These are phyloP conservation scores for Berghia stephanieae DNA, from an alignment of 1,140 invertebrate genomes.

Conservation along the genomic window DNA sequence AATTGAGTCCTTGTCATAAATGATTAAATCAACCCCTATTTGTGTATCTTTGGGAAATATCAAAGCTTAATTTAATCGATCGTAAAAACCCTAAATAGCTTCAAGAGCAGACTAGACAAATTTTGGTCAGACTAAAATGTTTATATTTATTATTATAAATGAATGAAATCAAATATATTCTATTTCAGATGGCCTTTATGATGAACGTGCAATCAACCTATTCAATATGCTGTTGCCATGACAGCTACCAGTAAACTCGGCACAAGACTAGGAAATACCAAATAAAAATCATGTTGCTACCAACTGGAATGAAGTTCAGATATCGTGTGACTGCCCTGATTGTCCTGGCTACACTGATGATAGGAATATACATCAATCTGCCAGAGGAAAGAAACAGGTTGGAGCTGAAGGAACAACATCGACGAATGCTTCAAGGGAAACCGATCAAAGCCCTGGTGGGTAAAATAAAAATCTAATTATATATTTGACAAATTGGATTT, in stretches of 20 bases:
- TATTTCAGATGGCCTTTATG: no score
- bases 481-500: not conserved
- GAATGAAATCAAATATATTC: not conserved
- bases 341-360: not conserved
- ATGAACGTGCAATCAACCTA: no score
- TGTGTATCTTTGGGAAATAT: no score
- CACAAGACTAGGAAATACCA: not conserved
- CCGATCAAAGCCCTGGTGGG: not conserved
- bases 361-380: slow-evolving; percentile 14
- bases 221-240: no score
- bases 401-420: slow-evolving; percentile 13
- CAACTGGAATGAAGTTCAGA: slow-evolving; percentile 24
- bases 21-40: no score
- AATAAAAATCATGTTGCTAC: no score
- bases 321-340: slow-evolving; percentile 15
- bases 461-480: not conserved
- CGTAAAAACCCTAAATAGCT: no score
- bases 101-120: no score
- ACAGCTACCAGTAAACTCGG: not conserved
- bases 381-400: not conserved
- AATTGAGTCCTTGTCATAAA: no score
- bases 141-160: not conserved
- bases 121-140: not conserved
- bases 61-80: no score
- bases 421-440: not conserved